These are phyloP conservation scores for Plebejus melissa DNA, from an alignment of 2,888 invertebrate genomes.

Conservation along the genomic window DNA sequence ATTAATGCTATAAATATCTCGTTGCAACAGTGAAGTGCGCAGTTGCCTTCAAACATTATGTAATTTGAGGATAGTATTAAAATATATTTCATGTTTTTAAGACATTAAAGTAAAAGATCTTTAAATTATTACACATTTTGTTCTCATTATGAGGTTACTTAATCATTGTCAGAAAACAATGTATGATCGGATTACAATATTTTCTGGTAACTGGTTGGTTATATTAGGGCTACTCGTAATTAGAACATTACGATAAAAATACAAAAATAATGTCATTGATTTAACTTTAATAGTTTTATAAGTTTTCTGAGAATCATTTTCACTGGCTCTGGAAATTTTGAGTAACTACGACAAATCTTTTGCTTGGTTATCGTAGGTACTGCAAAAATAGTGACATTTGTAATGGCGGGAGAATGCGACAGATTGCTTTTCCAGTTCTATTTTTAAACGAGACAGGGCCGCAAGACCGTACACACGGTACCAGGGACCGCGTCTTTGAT, in stretches of 20 bases:
- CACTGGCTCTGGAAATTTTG: neutral
- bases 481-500: constrained; percentile 30
- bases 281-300: no score
- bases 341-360: neutral
- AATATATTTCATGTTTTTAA: neutral
- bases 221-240: no score
- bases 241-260: no score
- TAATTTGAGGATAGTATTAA: constrained; percentile 4
- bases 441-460: constrained; percentile 26
- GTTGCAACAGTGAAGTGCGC: constrained; percentile 3
- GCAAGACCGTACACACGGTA: constrained; percentile 28
- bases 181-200: no score
- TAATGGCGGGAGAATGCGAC: constrained; percentile 20
- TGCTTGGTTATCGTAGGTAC: neutral
- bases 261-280: no score
- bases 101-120: neutral
- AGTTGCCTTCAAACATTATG: neutral
- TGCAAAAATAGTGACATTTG: neutral
- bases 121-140: neutral
- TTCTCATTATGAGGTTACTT: neutral
- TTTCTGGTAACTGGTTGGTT: no score
- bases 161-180: no score
- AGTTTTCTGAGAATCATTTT: neutral
- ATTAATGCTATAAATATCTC: constrained; percentile 8
- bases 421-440: constrained; percentile 21